Percentiles rank a stretch among this genome's conserved stretches.
Conservation (phyloP, 2,113 vertebrate genomes). For the Coracopsis vasa region DNA sequence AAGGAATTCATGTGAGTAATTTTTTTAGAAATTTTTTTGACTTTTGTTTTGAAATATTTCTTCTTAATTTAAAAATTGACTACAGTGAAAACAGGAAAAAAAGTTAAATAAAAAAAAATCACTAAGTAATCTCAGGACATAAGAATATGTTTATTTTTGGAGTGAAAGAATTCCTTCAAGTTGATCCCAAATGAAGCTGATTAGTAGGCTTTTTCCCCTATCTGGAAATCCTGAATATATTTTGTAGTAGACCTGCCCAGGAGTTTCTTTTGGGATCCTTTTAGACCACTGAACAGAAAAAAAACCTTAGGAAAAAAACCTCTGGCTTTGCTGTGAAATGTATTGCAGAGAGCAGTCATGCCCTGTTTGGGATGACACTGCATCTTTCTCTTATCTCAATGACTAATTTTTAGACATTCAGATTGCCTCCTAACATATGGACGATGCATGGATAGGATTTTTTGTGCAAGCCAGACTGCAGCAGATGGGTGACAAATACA, state of each 20-base stretch:
- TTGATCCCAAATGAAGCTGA: neutral
- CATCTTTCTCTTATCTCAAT: slow-evolving; percentile 5
- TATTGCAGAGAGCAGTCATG: neutral
- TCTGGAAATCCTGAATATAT: neutral
- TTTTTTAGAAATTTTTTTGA: slow-evolving; percentile 26
- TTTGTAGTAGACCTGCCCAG: neutral
- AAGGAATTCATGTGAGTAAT: neutral
- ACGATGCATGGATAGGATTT: slow-evolving; percentile 1
- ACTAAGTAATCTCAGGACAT: neutral
- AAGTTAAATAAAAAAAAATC: neutral
- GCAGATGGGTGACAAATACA: slow-evolving; percentile 14
- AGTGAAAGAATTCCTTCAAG: neutral
- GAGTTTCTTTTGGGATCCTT: neutral
- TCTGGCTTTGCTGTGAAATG: neutral
- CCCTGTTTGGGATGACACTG: neutral
- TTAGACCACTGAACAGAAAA: neutral
- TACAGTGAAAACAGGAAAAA: neutral
- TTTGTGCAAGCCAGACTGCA: neutral
- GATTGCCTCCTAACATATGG: slow-evolving; percentile 27
- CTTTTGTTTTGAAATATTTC: neutral
- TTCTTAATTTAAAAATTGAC: neutral
- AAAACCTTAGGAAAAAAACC: neutral
- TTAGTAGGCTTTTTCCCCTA: neutral
- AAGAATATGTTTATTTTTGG: neutral
- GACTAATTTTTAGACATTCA: slow-evolving; percentile 17